A percentile compares a stretch with the other conserved stretches of the same genome.
These are phyloP conservation scores for Phengaris alcon DNA, from an alignment of 2,888 invertebrate genomes.

Conservation along the genomic window DNA sequence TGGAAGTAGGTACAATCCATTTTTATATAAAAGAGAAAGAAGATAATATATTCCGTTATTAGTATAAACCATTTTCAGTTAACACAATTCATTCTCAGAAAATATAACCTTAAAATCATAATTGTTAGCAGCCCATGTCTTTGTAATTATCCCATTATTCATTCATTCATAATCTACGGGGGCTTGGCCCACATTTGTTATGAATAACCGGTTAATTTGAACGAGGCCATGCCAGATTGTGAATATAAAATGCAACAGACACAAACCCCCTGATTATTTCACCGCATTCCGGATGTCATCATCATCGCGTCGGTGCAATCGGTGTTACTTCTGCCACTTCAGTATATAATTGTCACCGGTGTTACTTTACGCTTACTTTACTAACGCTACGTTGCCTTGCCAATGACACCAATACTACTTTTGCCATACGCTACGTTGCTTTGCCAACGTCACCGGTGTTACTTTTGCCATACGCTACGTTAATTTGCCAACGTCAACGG, in stretches of 20 bases:
- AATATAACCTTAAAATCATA: constrained; percentile 11
- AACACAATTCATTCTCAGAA: constrained; percentile 15
- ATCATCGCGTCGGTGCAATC: background rate
- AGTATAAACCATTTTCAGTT: background rate
- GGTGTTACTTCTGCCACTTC: no score
- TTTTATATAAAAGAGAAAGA: no score
- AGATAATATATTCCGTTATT: background rate
- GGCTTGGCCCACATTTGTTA: constrained; percentile 28
- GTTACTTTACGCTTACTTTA: no score
- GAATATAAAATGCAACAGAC: constrained; percentile 37
- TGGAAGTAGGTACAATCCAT: no score
- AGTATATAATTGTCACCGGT: no score
- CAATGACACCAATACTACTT: no score
- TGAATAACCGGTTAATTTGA: constrained; percentile 28
- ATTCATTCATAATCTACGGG: constrained; percentile 19
- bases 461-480: no score
- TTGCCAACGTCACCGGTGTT: no score
- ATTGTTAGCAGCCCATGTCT: constrained; percentile 22
- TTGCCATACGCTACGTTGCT: no score
- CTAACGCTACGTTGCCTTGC: no score
- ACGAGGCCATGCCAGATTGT: constrained; percentile 32
- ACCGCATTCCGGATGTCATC: background rate
- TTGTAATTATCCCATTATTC: constrained; percentile 28
- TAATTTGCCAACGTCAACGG: no score
- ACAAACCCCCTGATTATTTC: constrained; percentile 26